Base-by-base conservation (phyloP, 1,140 invertebrate genomes). In the Drosophila setifemur region DNA sequence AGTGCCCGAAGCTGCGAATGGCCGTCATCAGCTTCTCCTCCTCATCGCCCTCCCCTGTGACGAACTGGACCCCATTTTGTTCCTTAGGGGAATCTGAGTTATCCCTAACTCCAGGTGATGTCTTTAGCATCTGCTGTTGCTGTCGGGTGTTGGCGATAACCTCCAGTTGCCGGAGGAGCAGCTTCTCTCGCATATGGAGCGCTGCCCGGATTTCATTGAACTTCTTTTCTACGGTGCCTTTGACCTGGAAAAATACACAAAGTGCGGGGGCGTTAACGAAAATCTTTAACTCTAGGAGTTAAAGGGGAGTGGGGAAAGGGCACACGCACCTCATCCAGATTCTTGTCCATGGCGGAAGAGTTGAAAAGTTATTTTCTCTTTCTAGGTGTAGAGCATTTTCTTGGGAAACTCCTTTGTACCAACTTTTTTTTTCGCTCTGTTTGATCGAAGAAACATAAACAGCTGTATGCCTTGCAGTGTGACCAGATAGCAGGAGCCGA, bases 101-200 rank as follows among this genome's bases (percentile, higher is more conserved):
- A 12, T 49, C 45, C 26, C 6, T 33, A 47, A 3, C 40, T 12
- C 28, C 31, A 14, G 52, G 31, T 0, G 57, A 49, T 7, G 66
- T 18, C 31, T 60, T 73, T 0, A 71, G 54, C 42, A 72, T 35
- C 42, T 71, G 70, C 40, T 73, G 69, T 26, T 73, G 69, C 19
- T 92, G 67, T 21, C 91, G 90, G 35, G 92, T 92, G 31, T 82
- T 90, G 11, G 92, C 90, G 14, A 93, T 87, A 6, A 92, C 92
- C 54, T 93, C 92, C 3, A 92, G 86, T 76, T 93, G 92, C 6
- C 92, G 90, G 2, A 93, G 69, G 11, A 93, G 85, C 70, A 92
- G 89, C 39, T 91, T 92, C 54, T 93, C 92, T 63, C 92, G 88
- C 44, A 90, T 90, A 64, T 89, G 86, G 14, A 93, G 54, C 0